Percentiles rank a stretch among this genome's conserved stretches.
These are phyloP conservation scores for Remorina albescens DNA, from an alignment of 2,797 vertebrate genomes.

Conservation along the genomic window DNA sequence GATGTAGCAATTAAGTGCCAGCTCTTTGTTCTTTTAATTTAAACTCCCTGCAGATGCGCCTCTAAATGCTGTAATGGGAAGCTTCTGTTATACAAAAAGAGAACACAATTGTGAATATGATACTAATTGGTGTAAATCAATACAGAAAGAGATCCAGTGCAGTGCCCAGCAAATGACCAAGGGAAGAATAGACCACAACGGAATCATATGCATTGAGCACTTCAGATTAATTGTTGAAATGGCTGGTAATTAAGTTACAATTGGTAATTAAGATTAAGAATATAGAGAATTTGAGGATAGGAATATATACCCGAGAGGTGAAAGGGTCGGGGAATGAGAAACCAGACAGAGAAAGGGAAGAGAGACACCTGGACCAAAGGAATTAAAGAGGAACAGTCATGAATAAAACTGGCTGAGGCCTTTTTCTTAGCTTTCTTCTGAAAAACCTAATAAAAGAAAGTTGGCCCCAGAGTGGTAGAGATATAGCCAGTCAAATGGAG, in stretches of 20 bases:
- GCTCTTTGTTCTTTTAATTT: constrained; percentile 33
- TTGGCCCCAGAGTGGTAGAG: constrained; percentile 51
- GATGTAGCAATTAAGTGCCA: constrained; percentile 9
- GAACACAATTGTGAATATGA: constrained; percentile 20
- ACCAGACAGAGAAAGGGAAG: constrained; percentile 24
- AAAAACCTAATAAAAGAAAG: constrained; percentile 62
- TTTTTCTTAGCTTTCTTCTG: constrained; percentile 40
- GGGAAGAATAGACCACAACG: constrained; percentile 8
- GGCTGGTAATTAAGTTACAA: constrained; percentile 65
- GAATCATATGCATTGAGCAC: constrained; percentile 40
- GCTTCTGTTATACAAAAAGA: constrained; percentile 32
- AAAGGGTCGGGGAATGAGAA: constrained; percentile 25
- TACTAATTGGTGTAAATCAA: constrained; percentile 53
- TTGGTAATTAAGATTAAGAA: constrained; percentile 64
- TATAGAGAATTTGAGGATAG: constrained; percentile 36
- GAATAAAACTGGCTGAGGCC: constrained; percentile 35
- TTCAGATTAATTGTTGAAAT: constrained; percentile 62
- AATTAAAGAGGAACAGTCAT: constrained; percentile 40
- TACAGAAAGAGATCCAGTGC: constrained; percentile 39
- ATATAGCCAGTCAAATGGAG: constrained; percentile 48
- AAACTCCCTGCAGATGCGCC: constrained; percentile 23
- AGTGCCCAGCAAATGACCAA: constrained; percentile 22
- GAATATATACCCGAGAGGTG: constrained; percentile 45
- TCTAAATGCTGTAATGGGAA: constrained; percentile 33
- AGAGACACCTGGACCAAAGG: constrained; percentile 19